A percentile compares a stretch with the other conserved stretches of the same genome.
phyloP scores from a whole-genome alignment of 2,888 invertebrate species.

The Iselma pallidipennis region DNA sequence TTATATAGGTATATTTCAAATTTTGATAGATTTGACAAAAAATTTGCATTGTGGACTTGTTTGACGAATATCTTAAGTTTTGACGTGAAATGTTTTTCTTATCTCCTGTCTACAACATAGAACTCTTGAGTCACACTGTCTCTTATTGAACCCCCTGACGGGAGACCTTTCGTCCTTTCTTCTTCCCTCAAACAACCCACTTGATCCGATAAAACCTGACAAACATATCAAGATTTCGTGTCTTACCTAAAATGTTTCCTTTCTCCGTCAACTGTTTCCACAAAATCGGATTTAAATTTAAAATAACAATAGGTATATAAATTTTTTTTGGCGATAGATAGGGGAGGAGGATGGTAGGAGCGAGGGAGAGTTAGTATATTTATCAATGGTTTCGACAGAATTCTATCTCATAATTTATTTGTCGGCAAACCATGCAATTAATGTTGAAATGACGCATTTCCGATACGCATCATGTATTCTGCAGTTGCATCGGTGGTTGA shows the following conservation, averaged over 20 bases:
- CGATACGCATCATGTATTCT: slow-evolving; percentile 29
- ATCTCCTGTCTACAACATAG: slow-evolving; percentile 36
- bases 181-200: slow-evolving; percentile 39
- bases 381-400: not conserved
- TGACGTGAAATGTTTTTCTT: slow-evolving; percentile 38
- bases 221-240: slow-evolving; percentile 52
- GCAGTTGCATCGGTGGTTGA: slow-evolving; percentile 29
- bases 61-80: too few species aligned
- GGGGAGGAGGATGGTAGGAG: too few species aligned
- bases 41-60: too few species aligned
- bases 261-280: slow-evolving; percentile 31
- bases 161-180: slow-evolving; percentile 15
- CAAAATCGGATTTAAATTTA: slow-evolving; percentile 33
- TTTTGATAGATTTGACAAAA: too few species aligned
- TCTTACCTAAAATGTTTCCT: slow-evolving; percentile 31
- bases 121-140: slow-evolving; percentile 37
- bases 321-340: too few species aligned
- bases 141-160: slow-evolving; percentile 18
- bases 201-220: slow-evolving; percentile 55
- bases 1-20: too few species aligned
- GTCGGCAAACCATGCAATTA: slow-evolving; percentile 28
- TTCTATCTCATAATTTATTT: slow-evolving; percentile 21
- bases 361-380: not conserved
- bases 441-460: slow-evolving; percentile 31
- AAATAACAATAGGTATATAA: too few species aligned